These are phyloP conservation scores for Pachycephala philippinensis DNA, from an alignment of 2,113 vertebrate species.

Conservation along the genomic window DNA sequence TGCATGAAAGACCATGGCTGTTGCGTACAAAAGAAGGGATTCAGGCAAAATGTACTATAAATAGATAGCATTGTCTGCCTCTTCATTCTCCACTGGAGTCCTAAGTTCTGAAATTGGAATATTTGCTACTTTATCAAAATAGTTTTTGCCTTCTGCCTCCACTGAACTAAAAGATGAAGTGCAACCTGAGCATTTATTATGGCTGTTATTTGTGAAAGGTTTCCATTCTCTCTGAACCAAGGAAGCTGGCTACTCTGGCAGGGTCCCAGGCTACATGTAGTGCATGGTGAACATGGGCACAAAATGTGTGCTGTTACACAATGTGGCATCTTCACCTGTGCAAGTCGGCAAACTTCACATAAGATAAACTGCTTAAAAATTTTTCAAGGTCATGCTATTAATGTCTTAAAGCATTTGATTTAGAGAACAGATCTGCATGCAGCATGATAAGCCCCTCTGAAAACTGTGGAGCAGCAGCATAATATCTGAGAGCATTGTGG, in stretches of 20 bases:
- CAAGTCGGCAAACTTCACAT: background rate
- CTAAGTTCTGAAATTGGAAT: slow-evolving; percentile 64
- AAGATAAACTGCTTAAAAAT: background rate
- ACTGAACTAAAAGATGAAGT: slow-evolving; percentile 26
- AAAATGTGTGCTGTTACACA: background rate
- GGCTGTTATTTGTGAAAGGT: slow-evolving; percentile 7
- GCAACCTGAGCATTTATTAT: slow-evolving; percentile 40
- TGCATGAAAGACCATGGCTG: slow-evolving; percentile 71
- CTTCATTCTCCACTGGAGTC: slow-evolving; percentile 59
- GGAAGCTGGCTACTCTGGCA: background rate
- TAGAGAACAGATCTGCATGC: slow-evolving; percentile 36
- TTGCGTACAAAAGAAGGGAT: slow-evolving; percentile 63
- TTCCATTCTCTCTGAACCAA: background rate
- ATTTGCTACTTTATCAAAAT: slow-evolving; percentile 62
- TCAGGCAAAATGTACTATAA: slow-evolving; percentile 68
- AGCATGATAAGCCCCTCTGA: slow-evolving; percentile 21
- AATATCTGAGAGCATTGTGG: slow-evolving; percentile 66
- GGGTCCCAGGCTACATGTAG: background rate
- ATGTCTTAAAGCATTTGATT: slow-evolving; percentile 17
- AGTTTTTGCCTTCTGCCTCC: slow-evolving; percentile 38
- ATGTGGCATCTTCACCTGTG: background rate
- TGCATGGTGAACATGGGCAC: background rate
- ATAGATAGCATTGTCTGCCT: slow-evolving; percentile 58
- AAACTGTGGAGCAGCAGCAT: slow-evolving; percentile 60
- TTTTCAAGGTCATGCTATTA: slow-evolving; percentile 27